Base-by-base conservation (phyloP, 2,113 vertebrate genomes). In the Piaya cayana region DNA sequence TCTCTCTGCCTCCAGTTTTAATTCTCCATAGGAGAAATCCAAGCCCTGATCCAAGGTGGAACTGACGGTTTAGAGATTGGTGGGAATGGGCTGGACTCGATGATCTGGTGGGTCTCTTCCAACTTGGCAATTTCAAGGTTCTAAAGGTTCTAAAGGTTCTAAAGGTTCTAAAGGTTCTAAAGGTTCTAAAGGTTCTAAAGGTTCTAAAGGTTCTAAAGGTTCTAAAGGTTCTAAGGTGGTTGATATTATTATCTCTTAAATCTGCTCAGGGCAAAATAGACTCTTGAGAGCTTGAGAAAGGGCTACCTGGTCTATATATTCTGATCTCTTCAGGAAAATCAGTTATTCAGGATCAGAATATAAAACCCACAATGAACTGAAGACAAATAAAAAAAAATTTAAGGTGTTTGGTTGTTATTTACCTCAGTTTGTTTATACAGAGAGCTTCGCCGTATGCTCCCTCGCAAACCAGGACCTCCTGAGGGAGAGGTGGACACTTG, bases 381-480 rank as follows among this genome's bases (percentile, higher is more conserved):
- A 90, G 12, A 62, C 34, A 75, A 82, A 50, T 20, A 63, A 8
- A 71, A n/a, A 78, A 25, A 36, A 27, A 11, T 26, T 90, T 23
- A 32, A 59, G n/a, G 21, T 52, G 18, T 37, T 63, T 82, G 11
- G 37, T 10, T 39, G 4, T 43, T n/a, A 30, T 8, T 98, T 92
- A 98, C 98, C 98, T 98, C 43, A 98, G 93, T 34, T 98, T 98
- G 69, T 98, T 98, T 15, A 95, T 76, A 78, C 86, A 95, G 12
- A 97, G 97, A 42, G 94, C 72, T 34, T 97, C 97, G 21, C 17
- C 79, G 68, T 95, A 98, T 0, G 42, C 87, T 64, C 77, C 89
- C 36, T 95, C 97, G 63, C 81, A 93, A 34, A 82, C 70, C 26
- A 65, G 79, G 0, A 43, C 96, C 29, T 95, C 95, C 52, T 95